A percentile compares a stretch with the other conserved stretches of the same genome.
Conservation (phyloP, 2,888 invertebrate genomes). For the Vesta saturnalis region DNA sequence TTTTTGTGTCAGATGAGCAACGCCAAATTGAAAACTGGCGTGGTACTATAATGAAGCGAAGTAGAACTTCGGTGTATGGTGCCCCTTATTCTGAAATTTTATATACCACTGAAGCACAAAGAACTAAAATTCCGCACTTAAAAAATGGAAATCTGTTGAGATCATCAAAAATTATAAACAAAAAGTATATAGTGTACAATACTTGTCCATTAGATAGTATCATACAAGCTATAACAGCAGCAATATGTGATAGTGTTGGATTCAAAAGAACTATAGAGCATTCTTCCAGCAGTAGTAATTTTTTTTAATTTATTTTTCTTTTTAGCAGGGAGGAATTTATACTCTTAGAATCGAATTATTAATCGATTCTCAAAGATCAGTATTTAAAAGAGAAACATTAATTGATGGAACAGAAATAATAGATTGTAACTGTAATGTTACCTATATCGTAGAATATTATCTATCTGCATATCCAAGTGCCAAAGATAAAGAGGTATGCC, state of each 20-base stretch:
- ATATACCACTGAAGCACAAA: not conserved
- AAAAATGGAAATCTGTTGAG: too few relatives aligned
- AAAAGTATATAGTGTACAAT: too few relatives aligned
- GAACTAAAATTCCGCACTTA: too few relatives aligned
- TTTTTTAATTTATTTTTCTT: not conserved
- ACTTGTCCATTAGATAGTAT: too few relatives aligned
- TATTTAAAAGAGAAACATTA: not conserved
- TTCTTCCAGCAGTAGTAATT: not conserved
- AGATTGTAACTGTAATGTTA: not conserved
- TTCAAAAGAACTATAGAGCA: not conserved
- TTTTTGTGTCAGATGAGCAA: too few relatives aligned
- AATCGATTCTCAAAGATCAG: not conserved
- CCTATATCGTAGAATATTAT: not conserved
- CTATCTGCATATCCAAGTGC: too few relatives aligned
- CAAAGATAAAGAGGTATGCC: too few relatives aligned
- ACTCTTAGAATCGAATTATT: not conserved
- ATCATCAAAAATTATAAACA: too few relatives aligned
- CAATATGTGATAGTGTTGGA: too few relatives aligned
- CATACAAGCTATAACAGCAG: too few relatives aligned
- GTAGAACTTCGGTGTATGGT: not conserved
- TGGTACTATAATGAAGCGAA: not conserved
- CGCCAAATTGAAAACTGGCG: not conserved
- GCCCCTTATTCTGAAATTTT: not conserved
- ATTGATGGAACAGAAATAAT: not conserved
- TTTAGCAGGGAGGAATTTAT: not conserved